These are phyloP conservation scores for Euura saliciscinereae DNA, from an alignment of 1,140 invertebrate species.

Conservation along the genomic window DNA sequence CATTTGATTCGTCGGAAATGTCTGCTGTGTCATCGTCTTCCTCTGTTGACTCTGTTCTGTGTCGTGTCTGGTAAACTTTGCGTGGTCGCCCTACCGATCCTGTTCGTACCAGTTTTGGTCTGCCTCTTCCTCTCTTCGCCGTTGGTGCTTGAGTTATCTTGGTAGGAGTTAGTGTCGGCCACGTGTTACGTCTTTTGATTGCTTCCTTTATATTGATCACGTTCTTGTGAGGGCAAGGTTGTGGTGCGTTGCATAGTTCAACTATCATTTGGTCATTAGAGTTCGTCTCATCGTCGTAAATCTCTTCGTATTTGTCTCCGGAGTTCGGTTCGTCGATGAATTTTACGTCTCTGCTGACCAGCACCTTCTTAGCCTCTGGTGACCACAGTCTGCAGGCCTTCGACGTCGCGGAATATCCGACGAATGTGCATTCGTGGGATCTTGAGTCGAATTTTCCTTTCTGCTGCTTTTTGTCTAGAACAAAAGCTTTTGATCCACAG, in stretches of 20 bases:
- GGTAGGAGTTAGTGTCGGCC: too few relatives aligned
- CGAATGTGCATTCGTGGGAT: conserved; percentile 19
- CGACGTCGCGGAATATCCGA: conserved; percentile 8
- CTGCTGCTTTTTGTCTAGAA: conserved; percentile 25
- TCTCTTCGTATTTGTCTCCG: not conserved
- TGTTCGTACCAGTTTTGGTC: conserved; percentile 10
- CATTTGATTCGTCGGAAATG: not conserved
- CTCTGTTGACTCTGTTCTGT: not conserved
- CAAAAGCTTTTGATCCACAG: conserved; percentile 7
- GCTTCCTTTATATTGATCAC: too few relatives aligned
- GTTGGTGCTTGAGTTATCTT: too few relatives aligned
- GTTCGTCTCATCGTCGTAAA: not conserved
- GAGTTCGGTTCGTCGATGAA: conserved; percentile 4
- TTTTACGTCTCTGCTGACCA: conserved; percentile 15
- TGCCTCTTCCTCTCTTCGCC: not conserved
- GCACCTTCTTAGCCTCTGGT: not conserved
- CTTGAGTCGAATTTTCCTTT: conserved; percentile 29
- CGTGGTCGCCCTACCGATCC: not conserved
- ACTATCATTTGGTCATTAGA: not conserved
- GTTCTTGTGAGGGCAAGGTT: too few relatives aligned
- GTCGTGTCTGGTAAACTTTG: not conserved
- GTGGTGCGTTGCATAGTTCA: not conserved
- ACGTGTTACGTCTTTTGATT: too few relatives aligned
- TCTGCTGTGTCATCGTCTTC: not conserved
- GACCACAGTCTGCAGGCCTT: conserved; percentile 16